Base-by-base conservation (phyloP, 2,797 vertebrate genomes). In the Sebastes cheni region DNA sequence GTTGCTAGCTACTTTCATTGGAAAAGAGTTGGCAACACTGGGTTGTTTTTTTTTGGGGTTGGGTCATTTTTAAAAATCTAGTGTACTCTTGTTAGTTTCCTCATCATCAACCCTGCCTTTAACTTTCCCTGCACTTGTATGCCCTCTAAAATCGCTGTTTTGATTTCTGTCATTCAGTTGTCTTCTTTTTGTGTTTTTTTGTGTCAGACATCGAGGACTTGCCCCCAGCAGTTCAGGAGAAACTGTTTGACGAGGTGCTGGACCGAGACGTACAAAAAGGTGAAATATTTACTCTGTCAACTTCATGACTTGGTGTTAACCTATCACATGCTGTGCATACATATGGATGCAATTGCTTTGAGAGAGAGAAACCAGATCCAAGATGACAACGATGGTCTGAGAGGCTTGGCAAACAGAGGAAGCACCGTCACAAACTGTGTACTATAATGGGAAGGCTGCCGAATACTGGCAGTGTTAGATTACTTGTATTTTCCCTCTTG, bases 251-350 rank as follows among this genome's bases (percentile, higher is more conserved):
- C 60, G 98, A 99, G 95, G 97, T 99, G 86, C 95, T 99, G 89
- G 99, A 99, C 90, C 96, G 99, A 90, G 99, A 99, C 75, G 99
- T 99, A 84, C 98, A 99, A 89, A 99, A 99, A 97, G 99, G 99
- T 99, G 74, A 89, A 72, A 52, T 54, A 39, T 81, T 76, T 61
- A 55, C 62, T 66, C 20, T 22, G 16, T 61, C 39, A 61, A 22
- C 66, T 30, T 64, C 20, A 29, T 25, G 13, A 66, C 25, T 61
- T 72, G 6, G 20, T 77, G 56, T 75, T 65, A 16, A 22, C 5
- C n/a, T n/a, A 23, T 55, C 14, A 30, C 65, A 61, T 22, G 54
- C 23, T 69, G 50, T 62, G 27, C 60, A 60, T 72, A 54, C 61
- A 68, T 75, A 56, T 32, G 12, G 22, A 52, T 71, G 23, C 56